Base-by-base conservation (phyloP, 2,113 vertebrate genomes). In the Pheucticus melanocephalus region DNA sequence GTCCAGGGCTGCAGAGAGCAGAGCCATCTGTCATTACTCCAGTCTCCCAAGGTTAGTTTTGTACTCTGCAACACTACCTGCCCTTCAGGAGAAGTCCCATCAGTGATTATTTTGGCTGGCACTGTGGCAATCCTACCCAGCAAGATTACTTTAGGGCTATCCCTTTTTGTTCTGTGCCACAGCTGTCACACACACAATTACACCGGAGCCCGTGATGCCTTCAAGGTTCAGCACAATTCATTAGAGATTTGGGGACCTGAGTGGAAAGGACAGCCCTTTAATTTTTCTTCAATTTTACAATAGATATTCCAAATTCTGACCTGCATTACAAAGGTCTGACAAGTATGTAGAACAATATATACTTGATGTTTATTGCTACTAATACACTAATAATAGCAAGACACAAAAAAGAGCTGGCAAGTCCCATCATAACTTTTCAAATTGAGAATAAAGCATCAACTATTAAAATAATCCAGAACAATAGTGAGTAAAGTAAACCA, bases 181-280 rank as follows among this genome's bases (percentile, higher is more conserved):
- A 79, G 57, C 70, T 93, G 82, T 83, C 76, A 40, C 50, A 63
- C 65, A 63, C 66, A 89, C 16, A 8, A 72, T 92, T 95, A 60
- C 94, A 56, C 66, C 27, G 66, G 19, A 81, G n/a, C 23, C 61
- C 79, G 61, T 44, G 57, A 82, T 40, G 40, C 48, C 77, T 89
- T 85, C 92, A 59, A 28, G 39, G 90, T 57, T 95, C 92, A 94
- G 90, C 50, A 92, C 50, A 83, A 91, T 84, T 93, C 86, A 60
- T 95, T 86, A 90, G 63, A 82, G 68, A 56, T 90, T 92, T 88
- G 47, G 75, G 66, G 72, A 95, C 71, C 69, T 40, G 47, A 45
- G 44, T 40, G 64, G n/a, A 93, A 86, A 97, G 82, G 83, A 65
- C 57, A 95, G 22, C 33, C 76, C 90, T 93, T 45, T 27, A 44